Conservation (phyloP, 2,888 invertebrate genomes). For the Sphecodes monilicornis region DNA sequence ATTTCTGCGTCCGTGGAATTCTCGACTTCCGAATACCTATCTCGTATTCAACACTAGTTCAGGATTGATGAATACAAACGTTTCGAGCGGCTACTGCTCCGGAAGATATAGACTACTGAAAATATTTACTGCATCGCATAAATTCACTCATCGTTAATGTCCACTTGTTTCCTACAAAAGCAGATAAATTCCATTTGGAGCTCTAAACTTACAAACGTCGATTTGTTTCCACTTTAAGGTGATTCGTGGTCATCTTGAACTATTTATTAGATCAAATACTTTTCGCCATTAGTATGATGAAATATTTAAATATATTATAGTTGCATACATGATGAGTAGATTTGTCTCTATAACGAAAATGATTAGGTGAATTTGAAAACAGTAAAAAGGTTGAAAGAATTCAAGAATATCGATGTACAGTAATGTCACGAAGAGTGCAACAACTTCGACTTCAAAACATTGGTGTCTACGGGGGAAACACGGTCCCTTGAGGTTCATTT, state of each 20-base stretch:
- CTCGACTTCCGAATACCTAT: conserved; percentile 64
- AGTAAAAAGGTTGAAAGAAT: background rate
- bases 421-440: too few species aligned
- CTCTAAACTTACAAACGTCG: background rate
- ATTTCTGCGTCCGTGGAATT: conserved; percentile 58
- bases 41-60: conserved; percentile 54
- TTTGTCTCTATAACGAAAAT: too few species aligned
- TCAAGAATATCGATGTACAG: background rate
- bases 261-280: background rate
- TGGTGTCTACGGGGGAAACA: too few species aligned
- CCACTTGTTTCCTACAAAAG: background rate
- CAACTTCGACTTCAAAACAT: too few species aligned
- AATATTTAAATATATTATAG: background rate
- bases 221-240: background rate
- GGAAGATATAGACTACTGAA: background rate
- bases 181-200: background rate
- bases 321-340: background rate
- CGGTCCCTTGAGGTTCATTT: too few species aligned
- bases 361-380: background rate
- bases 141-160: background rate
- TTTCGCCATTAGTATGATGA: background rate
- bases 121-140: conserved; percentile 2
- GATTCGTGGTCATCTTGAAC: background rate
- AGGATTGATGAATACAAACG: conserved; percentile 41
- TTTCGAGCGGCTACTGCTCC: background rate